These are phyloP conservation scores for Emydocephalus ijimae DNA, from an alignment of 2,113 vertebrate genomes.

Conservation along the genomic window DNA sequence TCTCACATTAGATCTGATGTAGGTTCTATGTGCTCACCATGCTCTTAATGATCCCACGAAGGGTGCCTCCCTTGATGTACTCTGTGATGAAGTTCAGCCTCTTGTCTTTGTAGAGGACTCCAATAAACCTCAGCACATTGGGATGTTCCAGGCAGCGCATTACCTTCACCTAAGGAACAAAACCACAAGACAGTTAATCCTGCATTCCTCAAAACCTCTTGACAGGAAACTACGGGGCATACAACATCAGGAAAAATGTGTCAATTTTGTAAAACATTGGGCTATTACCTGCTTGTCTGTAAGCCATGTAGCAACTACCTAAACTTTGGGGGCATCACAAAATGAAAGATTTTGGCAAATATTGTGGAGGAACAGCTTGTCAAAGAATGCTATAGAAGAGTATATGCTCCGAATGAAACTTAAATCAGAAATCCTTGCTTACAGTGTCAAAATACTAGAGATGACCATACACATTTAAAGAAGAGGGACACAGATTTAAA, in stretches of 20 bases:
- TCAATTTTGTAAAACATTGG: background rate
- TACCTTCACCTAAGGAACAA: conserved; percentile 85
- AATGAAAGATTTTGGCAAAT: background rate
- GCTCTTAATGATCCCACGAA: conserved; percentile 89
- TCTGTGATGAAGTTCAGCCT: conserved; percentile 96
- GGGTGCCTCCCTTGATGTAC: conserved; percentile 95
- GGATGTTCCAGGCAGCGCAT: conserved; percentile 97
- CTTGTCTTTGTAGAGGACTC: conserved; percentile 97
- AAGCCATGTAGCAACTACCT: background rate
- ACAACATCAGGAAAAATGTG: background rate
- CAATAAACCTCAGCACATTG: conserved; percentile 94
- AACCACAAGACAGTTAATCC: background rate
- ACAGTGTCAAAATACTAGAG: background rate
- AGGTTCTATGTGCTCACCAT: conserved; percentile 76
- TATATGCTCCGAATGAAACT: background rate
- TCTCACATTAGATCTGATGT: background rate
- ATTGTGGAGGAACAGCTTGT: background rate
- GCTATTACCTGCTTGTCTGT: background rate
- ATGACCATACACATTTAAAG: background rate
- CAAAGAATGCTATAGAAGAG: too few relatives aligned
- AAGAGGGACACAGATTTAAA: background rate
- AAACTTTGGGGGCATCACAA: background rate
- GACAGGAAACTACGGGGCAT: background rate
- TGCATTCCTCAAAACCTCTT: background rate
- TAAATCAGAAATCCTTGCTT: background rate